A percentile compares a stretch with the other conserved stretches of the same genome.
phyloP scores from a whole-genome alignment of 2,888 invertebrate species.

The Aromia moschata region DNA sequence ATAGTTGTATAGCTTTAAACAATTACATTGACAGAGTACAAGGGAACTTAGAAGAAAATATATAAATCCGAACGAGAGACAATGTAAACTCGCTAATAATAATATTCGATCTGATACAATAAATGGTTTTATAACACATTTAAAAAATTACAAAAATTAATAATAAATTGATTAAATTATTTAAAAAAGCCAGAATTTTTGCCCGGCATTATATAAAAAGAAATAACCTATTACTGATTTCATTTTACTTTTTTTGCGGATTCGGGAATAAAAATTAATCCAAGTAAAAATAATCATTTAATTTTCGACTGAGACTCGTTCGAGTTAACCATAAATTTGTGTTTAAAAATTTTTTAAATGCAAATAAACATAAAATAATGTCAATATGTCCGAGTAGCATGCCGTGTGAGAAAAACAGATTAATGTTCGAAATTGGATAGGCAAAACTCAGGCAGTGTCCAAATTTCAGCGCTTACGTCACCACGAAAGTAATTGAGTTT shows the following conservation, averaged over 20 bases:
- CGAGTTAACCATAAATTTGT: neutral
- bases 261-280: constrained; percentile 13
- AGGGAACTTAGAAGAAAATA: constrained; percentile 44
- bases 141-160: constrained; percentile 20
- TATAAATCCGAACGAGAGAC: constrained; percentile 15
- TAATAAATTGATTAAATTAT: constrained; percentile 21
- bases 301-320: constrained; percentile 13
- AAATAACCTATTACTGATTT: constrained; percentile 18
- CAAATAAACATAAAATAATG: constrained; percentile 5
- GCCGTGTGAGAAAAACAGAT: neutral
- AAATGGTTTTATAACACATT: constrained; percentile 15
- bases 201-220: neutral
- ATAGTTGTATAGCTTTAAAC: constrained; percentile 51
- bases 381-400: neutral
- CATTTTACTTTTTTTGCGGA: constrained; percentile 13
- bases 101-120: constrained; percentile 7
- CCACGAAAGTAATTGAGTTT: constrained; percentile 2
- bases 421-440: constrained; percentile 2
- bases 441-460: neutral
- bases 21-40: constrained; percentile 49
- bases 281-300: constrained; percentile 16
- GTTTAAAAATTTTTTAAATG: constrained; percentile 2
- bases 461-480: neutral
- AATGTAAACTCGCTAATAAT: neutral
- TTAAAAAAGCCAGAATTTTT: constrained; percentile 13